Percentiles rank a stretch among this genome's conserved stretches.
Evolutionary conservation across 2,113 vertebrate genomes (phyloP).

Genomic region (Xyliphius kryptos): DNA sequence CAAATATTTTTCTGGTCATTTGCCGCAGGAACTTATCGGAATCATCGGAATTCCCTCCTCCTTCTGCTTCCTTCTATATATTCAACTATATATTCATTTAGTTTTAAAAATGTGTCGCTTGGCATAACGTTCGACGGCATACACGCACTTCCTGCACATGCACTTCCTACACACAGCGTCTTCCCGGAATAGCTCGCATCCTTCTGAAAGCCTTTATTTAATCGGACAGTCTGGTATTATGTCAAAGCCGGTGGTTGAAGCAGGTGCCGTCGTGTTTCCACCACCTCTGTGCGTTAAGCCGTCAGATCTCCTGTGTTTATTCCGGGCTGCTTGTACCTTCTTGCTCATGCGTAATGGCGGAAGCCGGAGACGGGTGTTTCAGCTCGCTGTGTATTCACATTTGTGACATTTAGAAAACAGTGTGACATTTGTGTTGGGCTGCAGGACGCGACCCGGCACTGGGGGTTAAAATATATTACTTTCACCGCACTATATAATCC

Average conservation of each 20-base stretch:
- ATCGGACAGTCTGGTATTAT: slow-evolving; percentile 33
- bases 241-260: no score
- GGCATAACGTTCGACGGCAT: no score
- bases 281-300: slow-evolving; percentile 29
- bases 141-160: neutral
- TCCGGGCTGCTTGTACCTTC: slow-evolving; percentile 46
- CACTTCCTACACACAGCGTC: no score
- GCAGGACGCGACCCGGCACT: no score
- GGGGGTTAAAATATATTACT: no score
- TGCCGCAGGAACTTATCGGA: no score
- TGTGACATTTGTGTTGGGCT: neutral
- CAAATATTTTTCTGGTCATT: no score
- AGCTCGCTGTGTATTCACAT: slow-evolving; percentile 24
- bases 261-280: slow-evolving; percentile 24
- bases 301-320: slow-evolving; percentile 44
- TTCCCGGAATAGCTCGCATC: slow-evolving; percentile 15
- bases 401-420: slow-evolving; percentile 40
- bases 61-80: no score
- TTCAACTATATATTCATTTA: no score
- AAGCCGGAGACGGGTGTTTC: slow-evolving; percentile 27
- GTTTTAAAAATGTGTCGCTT: no score
- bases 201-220: slow-evolving; percentile 31
- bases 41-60: no score
- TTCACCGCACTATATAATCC: no score
- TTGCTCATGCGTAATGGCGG: slow-evolving; percentile 34